These are phyloP conservation scores for Orthochromis malagaraziensis DNA, from an alignment of 2,113 vertebrate species.

Conservation along the genomic window DNA sequence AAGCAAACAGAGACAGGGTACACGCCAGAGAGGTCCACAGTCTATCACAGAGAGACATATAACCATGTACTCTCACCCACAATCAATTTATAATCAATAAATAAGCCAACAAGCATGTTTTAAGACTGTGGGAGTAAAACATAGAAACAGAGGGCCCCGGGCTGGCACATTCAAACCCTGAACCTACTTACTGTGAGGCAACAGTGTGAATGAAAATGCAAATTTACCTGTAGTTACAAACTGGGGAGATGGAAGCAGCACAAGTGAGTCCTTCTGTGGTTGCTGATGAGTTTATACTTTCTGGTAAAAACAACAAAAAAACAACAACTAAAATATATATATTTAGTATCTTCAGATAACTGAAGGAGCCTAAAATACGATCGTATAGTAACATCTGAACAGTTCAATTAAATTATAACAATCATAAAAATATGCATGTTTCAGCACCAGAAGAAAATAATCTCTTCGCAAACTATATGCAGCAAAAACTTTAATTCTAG, in stretches of 20 bases:
- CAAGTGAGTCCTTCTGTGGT: accelerated
- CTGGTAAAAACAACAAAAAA: background rate
- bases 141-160: background rate
- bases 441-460: background rate
- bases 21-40: accelerated
- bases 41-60: background rate
- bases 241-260: background rate
- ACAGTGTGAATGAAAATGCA: background rate
- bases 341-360: background rate
- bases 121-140: background rate
- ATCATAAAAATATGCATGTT: background rate
- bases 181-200: background rate
- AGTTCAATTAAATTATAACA: background rate
- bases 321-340: background rate
- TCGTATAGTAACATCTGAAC: background rate
- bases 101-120: background rate
- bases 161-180: background rate
- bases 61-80: background rate
- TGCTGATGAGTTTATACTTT: background rate
- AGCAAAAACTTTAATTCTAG: background rate
- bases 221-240: background rate
- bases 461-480: accelerated
- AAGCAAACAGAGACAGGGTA: background rate
- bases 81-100: background rate
- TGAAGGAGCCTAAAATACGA: background rate